A percentile compares a stretch with the other conserved stretches of the same genome.
Evolutionary conservation across 2,113 vertebrate genomes (phyloP).

Genomic region (Ceyx melanurus): DNA sequence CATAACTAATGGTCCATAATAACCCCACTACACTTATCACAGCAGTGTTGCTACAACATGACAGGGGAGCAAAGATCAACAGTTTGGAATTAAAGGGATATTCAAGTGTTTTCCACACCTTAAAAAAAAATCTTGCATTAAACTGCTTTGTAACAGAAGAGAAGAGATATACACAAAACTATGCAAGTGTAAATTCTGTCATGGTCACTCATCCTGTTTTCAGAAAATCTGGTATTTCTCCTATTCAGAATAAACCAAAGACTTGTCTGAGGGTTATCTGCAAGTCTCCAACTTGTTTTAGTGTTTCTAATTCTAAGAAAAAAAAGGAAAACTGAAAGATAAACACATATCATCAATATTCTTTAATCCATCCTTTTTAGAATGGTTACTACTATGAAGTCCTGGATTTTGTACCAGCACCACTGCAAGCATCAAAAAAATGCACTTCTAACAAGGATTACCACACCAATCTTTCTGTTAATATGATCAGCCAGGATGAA

Average conservation of each 20-base stretch:
- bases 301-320: neutral
- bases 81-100: neutral
- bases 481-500: neutral
- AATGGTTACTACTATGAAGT: neutral
- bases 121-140: neutral
- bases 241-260: neutral
- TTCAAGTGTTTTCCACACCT: neutral
- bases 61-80: neutral
- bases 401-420: neutral
- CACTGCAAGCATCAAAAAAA: neutral
- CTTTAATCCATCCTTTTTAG: neutral
- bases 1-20: neutral
- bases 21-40: neutral
- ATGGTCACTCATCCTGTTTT: neutral
- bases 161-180: neutral
- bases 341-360: neutral
- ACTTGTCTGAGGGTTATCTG: neutral
- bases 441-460: neutral
- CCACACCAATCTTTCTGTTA: neutral
- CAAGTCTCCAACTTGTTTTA: neutral
- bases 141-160: neutral
- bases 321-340: neutral
- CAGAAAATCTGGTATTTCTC: neutral
- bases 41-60: neutral
- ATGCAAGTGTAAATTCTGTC: rapidly evolving